These are phyloP conservation scores for Amphipoea lucens DNA, from an alignment of 2,888 invertebrate species.

Conservation along the genomic window DNA sequence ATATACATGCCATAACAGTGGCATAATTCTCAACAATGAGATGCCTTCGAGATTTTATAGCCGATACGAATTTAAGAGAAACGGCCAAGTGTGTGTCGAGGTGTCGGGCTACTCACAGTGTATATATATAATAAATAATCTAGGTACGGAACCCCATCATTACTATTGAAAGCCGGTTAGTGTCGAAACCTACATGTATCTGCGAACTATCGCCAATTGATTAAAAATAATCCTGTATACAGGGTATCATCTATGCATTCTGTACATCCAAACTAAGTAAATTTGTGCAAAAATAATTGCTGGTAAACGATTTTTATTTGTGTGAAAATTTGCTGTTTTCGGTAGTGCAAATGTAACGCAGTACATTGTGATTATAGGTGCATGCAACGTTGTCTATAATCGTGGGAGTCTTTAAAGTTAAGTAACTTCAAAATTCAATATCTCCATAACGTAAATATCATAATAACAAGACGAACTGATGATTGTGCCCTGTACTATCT, in stretches of 20 bases:
- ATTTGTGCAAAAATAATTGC: too few species aligned
- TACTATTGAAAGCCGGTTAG: neutral
- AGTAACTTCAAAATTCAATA: neutral
- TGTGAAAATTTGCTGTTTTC: too few species aligned
- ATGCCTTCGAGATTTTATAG: conserved; percentile 3
- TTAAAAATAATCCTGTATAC: too few species aligned
- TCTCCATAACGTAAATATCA: neutral
- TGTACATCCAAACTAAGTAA: too few species aligned
- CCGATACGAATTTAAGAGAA: conserved; percentile 2
- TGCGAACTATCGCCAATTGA: neutral
- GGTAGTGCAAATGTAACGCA: too few species aligned
- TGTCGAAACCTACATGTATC: neutral
- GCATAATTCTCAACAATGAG: neutral
- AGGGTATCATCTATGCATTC: too few species aligned
- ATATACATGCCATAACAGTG: neutral
- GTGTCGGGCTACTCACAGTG: too few species aligned
- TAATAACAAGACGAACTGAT: neutral
- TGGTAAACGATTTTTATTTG: too few species aligned
- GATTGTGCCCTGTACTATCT: neutral
- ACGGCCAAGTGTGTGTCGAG: neutral
- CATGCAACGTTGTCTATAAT: too few species aligned
- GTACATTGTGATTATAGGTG: too few species aligned
- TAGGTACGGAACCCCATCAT: neutral
- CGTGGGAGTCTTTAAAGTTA: neutral
- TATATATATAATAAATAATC: neutral